Conservation (phyloP, 2,888 invertebrate genomes). For the Drosophila subquinaria region DNA sequence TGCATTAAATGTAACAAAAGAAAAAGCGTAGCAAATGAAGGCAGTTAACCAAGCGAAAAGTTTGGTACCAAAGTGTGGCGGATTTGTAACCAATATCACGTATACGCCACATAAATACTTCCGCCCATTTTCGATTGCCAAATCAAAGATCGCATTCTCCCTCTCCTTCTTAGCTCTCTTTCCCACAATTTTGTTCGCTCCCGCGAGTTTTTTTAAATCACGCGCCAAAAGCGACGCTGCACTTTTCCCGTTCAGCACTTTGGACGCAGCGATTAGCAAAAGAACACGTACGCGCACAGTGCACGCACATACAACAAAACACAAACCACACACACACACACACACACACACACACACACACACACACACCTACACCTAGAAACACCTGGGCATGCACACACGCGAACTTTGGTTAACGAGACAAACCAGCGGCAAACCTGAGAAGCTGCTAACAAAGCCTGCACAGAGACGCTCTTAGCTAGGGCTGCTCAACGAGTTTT, state of each 20-base stretch:
- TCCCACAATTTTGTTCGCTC: not conserved
- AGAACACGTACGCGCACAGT: conserved; percentile 70
- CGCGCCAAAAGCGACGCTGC: conserved; percentile 59
- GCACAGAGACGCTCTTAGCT: not conserved
- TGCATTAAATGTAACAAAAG: conserved; percentile 16
- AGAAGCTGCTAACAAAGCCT: conserved; percentile 40
- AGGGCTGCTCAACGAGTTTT: conserved; percentile 14
- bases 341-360: not conserved
- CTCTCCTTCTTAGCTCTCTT: not conserved
- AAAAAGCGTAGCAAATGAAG: conserved; percentile 12
- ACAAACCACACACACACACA: not conserved
- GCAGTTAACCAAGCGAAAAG: conserved; percentile 15
- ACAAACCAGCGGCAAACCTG: conserved; percentile 44
- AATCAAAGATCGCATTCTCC: conserved; percentile 46
- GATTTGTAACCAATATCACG: conserved; percentile 33
- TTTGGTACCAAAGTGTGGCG: conserved; percentile 6
- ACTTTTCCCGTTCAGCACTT: conserved; percentile 50
- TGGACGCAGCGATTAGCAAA: conserved; percentile 76
- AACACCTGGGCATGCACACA: conserved; percentile 13
- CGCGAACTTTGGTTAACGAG: conserved; percentile 66
- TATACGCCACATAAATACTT: conserved; percentile 25
- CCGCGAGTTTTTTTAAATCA: conserved; percentile 34
- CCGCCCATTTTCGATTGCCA: conserved; percentile 18
- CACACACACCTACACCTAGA: conserved; percentile 6
- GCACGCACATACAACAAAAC: conserved; percentile 10